phyloP scores from a whole-genome alignment of 2,113 vertebrate genomes.

The Phalacrocorax carbo region DNA sequence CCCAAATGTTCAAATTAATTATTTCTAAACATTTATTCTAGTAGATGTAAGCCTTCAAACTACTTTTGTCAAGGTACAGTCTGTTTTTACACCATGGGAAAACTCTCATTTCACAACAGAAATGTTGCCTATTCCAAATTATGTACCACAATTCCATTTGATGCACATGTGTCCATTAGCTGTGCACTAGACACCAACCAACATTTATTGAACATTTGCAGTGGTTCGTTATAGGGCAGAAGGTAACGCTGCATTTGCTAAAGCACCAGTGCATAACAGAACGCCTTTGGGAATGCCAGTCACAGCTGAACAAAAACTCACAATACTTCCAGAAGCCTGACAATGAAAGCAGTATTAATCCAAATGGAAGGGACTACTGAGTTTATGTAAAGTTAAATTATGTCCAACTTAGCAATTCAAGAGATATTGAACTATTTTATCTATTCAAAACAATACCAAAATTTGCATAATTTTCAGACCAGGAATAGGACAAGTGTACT shows the following conservation, averaged over 20 bases:
- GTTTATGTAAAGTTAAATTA: not conserved
- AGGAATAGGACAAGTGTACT: not conserved
- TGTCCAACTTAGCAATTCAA: not conserved
- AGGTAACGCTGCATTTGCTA: not conserved
- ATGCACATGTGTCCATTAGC: not conserved
- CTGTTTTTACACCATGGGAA: not conserved
- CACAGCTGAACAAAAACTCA: not conserved
- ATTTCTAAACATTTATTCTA: not conserved
- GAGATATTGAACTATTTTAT: not conserved
- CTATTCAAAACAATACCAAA: not conserved
- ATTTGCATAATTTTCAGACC: not conserved
- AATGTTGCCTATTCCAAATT: not conserved
- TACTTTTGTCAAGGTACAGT: not conserved
- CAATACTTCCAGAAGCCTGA: not conserved
- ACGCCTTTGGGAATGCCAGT: not conserved
- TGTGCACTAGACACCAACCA: not conserved
- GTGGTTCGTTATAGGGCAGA: not conserved
- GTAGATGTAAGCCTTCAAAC: not conserved
- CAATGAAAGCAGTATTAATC: not conserved
- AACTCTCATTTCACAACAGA: not conserved
- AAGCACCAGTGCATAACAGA: not conserved
- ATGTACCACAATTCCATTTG: not conserved
- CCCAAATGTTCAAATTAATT: not conserved
- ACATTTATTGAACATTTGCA: not conserved
- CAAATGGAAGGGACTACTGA: not conserved